Base-by-base conservation (phyloP, 1,140 invertebrate species). In the Drosophila equinoxialis region DNA sequence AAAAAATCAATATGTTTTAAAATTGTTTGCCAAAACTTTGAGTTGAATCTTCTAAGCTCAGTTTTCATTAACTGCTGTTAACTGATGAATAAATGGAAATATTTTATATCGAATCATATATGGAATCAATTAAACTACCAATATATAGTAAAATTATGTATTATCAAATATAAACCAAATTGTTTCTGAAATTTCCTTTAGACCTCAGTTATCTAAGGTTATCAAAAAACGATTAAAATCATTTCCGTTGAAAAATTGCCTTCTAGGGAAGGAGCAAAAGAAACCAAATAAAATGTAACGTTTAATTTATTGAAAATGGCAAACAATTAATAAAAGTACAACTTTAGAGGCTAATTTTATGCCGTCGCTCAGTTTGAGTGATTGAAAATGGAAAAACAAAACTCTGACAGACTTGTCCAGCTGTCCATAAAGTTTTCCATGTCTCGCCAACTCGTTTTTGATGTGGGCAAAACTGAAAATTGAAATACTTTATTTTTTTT, bases 381-480 rank as follows among this genome's bases (percentile, higher is more conserved):
- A 61, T 69, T 39, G 51, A 42, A 35, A 14, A 33, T 33, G 23
- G 42, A 13, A 11, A 35, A 45, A 58, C 23, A 68, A 62, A 30
- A 42, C 35, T 39, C n/a, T 14, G 41, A 13, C 30, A 20, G 54
- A 51, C 20, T 30, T 37, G 48, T 62, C n/a, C 35, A 39, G 13
- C 35, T 23, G 17, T 33, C 30, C 33, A 64, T 17, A 64, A 65
- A 54, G 48, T 33, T 37, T 20, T 33, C 45, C 30, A 45, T 23
- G 30, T 23, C 17, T 51, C 67, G 54, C 48, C n/a, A 45, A 45
- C 20, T 17, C 26, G 51, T 20, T 20, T 48, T 14, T 72, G 72
- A 82, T 86, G 84, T 87, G 79, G 83, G 84, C 83, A 73, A 71
- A 65, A 55, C 14, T 6, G 26, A 62, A 41, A 71, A 70, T 84